Base-by-base conservation (phyloP, 2,888 invertebrate species). In the Lithophane socia region DNA sequence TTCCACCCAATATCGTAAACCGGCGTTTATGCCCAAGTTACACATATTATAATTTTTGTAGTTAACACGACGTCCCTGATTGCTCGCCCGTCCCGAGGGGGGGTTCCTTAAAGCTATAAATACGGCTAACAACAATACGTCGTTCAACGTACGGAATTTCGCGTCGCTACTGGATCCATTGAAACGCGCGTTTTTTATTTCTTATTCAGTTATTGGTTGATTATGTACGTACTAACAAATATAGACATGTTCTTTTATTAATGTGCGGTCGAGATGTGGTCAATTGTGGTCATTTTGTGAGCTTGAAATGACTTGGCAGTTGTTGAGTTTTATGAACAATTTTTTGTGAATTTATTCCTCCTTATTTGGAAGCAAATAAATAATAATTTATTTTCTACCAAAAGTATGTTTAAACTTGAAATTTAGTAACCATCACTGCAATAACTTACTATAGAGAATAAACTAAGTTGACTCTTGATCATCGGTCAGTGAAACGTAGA, bases 161-260 rank as follows among this genome's bases (percentile, higher is more conserved):
- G 81, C 81, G 75, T 77, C 81, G 89, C 88, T 87, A 88, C 88
- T 86, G 79, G 71, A 76, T 80, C 90, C 85, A 88, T 88, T 89
- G 87, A 87, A 87, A 70, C 42, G 60, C 58, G 70, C 75, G 80
- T 82, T 88, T 87, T 89, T 84, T 78, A 84, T 77, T 83, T 76
- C 71, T 80, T 83, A 75, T 75, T 75, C 84, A 70, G 42, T 84
- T 66, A 79, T 83, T 74, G 86, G 61, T 68, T 83, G 86, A 83
- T 74, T 83, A 78, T 77, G 67, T 77, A 54, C 58, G 65, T 73
- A 83, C 60, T 60, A 71, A 78, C 67, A 76, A 76, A 76, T 69
- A 80, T 75, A 85, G 87, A 80, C 75, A 75, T 78, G 69, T 67
- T 64, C 74, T 75, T 85, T 77, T 78, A 56, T 67, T 71, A 70